A percentile compares a stretch with the other conserved stretches of the same genome.
phyloP scores from a whole-genome alignment of 2,888 invertebrate genomes.

The Tinea trinotella region DNA sequence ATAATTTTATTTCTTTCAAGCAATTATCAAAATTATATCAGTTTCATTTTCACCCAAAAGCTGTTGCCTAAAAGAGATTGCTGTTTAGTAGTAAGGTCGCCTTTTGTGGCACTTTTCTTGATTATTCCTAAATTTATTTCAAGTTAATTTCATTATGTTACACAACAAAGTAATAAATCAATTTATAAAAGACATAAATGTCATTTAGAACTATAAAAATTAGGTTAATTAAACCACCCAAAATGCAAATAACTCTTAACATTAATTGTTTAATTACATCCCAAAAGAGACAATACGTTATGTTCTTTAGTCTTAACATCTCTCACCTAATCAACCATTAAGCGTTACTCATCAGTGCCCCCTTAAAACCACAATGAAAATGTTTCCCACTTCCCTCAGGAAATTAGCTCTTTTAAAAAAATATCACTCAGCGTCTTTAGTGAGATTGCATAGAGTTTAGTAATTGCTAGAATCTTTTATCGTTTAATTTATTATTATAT shows the following conservation, averaged over 20 bases:
- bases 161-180: neutral
- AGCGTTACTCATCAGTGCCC: slow-evolving; percentile 7
- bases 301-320: neutral
- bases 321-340: slow-evolving; percentile 45
- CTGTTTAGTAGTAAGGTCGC: no score
- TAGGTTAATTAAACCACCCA: slow-evolving; percentile 2
- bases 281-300: slow-evolving; percentile 29
- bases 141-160: no score
- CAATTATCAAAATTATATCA: no score
- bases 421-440: slow-evolving; percentile 14
- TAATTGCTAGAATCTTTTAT: no score
- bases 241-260: slow-evolving; percentile 21
- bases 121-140: neutral
- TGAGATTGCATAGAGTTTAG: neutral
- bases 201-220: neutral
- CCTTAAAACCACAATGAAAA: slow-evolving; percentile 12
- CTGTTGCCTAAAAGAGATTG: no score
- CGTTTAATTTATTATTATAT: no score
- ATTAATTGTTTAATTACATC: slow-evolving; percentile 58
- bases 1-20: no score
- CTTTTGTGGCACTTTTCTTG: no score
- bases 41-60: no score
- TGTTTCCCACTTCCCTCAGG: slow-evolving; percentile 28
- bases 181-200: neutral
- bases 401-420: slow-evolving; percentile 38